These are phyloP conservation scores for Schizopygopsis malacanthus DNA, from an alignment of 2,797 vertebrate genomes.

Conservation along the genomic window DNA sequence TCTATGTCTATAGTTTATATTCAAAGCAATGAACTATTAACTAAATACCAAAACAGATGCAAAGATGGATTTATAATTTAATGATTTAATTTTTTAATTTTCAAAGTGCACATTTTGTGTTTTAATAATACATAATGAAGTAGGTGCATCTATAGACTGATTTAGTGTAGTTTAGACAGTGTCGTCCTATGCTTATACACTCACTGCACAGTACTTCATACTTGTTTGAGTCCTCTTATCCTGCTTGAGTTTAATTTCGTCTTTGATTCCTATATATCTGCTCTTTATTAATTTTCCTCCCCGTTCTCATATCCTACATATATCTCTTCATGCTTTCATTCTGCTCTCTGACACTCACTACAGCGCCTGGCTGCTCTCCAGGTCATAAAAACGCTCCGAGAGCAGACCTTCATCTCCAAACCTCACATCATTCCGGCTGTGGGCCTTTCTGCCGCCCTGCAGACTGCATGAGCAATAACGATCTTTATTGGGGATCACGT, in stretches of 20 bases:
- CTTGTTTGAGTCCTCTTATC: neutral
- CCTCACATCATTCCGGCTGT: constrained; percentile 61
- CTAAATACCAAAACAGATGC: neutral
- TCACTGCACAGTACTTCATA: neutral
- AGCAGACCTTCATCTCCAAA: constrained; percentile 64
- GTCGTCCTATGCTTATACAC: neutral
- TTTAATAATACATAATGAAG: neutral
- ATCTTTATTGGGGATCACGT: constrained; percentile 60
- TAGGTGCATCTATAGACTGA: neutral
- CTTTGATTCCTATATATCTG: constrained; percentile 35
- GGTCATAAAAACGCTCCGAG: constrained; percentile 56
- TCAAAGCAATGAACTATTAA: neutral
- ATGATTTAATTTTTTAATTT: neutral
- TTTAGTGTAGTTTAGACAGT: neutral
- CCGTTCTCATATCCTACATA: constrained; percentile 23
- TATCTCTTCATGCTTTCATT: constrained; percentile 41
- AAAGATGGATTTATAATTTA: neutral
- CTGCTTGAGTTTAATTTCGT: constrained; percentile 29
- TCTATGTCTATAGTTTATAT: neutral
- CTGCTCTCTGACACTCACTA: constrained; percentile 38
- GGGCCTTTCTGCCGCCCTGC: constrained; percentile 53
- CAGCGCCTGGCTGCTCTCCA: constrained; percentile 62
- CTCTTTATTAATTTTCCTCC: constrained; percentile 43
- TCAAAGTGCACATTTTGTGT: neutral
- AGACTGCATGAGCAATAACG: constrained; percentile 56